Conservation (phyloP, 2,888 invertebrate genomes). For the Heliconius erato region DNA sequence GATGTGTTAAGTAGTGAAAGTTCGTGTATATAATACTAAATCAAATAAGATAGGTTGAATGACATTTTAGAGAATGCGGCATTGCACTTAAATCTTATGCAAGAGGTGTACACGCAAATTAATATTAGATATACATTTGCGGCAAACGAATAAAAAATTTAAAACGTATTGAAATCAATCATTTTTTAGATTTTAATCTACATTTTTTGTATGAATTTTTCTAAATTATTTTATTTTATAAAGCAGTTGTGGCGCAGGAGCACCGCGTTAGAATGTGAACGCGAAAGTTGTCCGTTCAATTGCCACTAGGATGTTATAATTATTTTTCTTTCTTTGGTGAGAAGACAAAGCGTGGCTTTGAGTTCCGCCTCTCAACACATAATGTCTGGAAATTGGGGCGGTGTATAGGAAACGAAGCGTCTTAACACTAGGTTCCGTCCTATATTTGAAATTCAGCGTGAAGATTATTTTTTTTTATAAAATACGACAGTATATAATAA, state of each 20-base stretch:
- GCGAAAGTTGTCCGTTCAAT: background rate
- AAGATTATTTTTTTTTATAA: too few species aligned
- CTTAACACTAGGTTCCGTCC: too few species aligned
- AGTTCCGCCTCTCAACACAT: too few species aligned
- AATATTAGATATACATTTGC: background rate
- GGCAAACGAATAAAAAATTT: background rate
- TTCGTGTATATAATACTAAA: conserved; percentile 38
- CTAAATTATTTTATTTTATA: background rate
- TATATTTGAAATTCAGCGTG: too few species aligned
- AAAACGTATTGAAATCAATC: background rate
- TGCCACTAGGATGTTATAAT: background rate
- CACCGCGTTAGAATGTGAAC: background rate
- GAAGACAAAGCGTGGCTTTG: background rate
- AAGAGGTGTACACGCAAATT: too few species aligned
- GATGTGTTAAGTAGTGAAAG: conserved; percentile 47
- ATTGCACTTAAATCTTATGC: conserved; percentile 52
- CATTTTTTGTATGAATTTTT: background rate
- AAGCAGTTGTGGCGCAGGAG: too few species aligned
- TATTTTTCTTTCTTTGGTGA: background rate
- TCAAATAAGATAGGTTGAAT: conserved; percentile 48
- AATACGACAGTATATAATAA: background rate
- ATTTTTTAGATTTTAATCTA: background rate
- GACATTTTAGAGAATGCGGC: conserved; percentile 53
- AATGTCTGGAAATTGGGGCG: too few species aligned
- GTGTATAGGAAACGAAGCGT: too few species aligned